Conservation (phyloP, 2,888 invertebrate species). For the Caenorhabditis doughertyi region DNA sequence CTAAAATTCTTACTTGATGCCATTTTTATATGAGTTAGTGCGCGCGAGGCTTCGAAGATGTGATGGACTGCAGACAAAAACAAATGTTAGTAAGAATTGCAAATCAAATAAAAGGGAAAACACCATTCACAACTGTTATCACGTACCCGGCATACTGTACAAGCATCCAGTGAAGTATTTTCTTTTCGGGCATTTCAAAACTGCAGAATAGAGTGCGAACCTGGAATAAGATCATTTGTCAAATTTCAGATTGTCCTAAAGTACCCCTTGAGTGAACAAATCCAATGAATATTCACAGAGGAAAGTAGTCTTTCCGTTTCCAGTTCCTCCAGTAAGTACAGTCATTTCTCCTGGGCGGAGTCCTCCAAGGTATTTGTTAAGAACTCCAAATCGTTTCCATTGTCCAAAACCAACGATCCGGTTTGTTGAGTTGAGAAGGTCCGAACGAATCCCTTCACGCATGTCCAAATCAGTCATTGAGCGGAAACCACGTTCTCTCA, state of each 20-base stretch:
- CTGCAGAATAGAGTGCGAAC: slow-evolving; percentile 82
- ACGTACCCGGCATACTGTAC: slow-evolving; percentile 82
- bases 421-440: slow-evolving; percentile 75
- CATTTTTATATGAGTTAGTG: slow-evolving; percentile 80
- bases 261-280: slow-evolving; percentile 80
- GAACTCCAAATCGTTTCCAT: slow-evolving; percentile 81
- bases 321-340: slow-evolving; percentile 81
- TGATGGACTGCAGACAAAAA: slow-evolving; percentile 76
- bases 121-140: slow-evolving; percentile 17
- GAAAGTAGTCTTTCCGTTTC: slow-evolving; percentile 82
- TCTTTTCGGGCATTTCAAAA: slow-evolving; percentile 82
- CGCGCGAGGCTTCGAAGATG: slow-evolving; percentile 81
- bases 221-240: slow-evolving; percentile 58
- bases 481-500: slow-evolving; percentile 74
- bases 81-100: slow-evolving; percentile 62
- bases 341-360: slow-evolving; percentile 81
- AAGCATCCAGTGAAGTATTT: slow-evolving; percentile 82
- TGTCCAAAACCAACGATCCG: slow-evolving; percentile 75
- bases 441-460: slow-evolving; percentile 82
- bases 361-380: slow-evolving; percentile 81
- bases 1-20: slow-evolving; percentile 78
- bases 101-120: slow-evolving; percentile 29
- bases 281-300: slow-evolving; percentile 82
- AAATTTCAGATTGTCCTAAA: background rate
- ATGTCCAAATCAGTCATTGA: slow-evolving; percentile 84